Evolutionary conservation across 2,113 vertebrate genomes (phyloP).

Genomic region (Bubo scandiacus): DNA sequence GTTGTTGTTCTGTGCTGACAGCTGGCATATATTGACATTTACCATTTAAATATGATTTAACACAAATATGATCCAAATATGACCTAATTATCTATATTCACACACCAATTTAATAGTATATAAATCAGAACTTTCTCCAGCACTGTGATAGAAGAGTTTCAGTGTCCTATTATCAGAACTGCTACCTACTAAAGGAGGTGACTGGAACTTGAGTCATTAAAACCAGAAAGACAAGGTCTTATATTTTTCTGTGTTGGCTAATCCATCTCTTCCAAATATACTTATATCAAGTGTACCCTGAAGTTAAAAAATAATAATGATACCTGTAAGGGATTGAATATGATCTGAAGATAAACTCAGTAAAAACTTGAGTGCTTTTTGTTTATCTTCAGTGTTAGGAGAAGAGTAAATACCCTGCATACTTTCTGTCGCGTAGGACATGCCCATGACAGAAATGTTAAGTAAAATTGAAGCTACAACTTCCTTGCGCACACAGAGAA

Average conservation of each 20-base stretch:
- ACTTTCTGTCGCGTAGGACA: background rate
- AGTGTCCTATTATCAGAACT: background rate
- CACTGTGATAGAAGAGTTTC: background rate
- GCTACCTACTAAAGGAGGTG: background rate
- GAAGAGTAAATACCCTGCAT: background rate
- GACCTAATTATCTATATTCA: background rate
- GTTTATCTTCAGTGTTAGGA: background rate
- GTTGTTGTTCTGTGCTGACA: background rate
- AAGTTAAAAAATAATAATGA: background rate
- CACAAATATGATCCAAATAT: background rate
- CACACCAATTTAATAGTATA: background rate
- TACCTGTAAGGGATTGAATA: background rate
- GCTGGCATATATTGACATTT: background rate
- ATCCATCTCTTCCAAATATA: background rate
- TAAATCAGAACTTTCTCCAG: background rate
- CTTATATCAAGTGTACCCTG: background rate
- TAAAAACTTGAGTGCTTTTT: background rate
- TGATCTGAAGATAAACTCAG: background rate
- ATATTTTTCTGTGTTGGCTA: background rate
- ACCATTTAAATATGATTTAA: background rate
- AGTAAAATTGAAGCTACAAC: background rate
- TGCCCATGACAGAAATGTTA: background rate
- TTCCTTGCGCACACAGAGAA: background rate
- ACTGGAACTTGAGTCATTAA: background rate
- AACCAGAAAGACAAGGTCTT: background rate